These are phyloP conservation scores for Coelinius sp. DNA, from an alignment of 2,888 invertebrate genomes.

Conservation along the genomic window DNA sequence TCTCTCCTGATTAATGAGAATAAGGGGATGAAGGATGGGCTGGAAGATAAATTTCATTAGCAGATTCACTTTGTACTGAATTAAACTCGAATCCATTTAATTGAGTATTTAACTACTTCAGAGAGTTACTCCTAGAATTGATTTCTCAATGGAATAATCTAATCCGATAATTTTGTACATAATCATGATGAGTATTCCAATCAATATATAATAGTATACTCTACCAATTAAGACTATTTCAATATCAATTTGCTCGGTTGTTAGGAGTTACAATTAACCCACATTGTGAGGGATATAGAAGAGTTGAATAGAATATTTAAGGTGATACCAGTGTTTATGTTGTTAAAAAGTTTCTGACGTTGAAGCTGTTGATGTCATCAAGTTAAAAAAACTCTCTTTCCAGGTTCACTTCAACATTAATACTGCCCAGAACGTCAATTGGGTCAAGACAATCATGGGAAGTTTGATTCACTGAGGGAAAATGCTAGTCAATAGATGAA, in stretches of 20 bases:
- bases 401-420: neutral
- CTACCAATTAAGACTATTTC: slow-evolving; percentile 1
- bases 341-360: neutral
- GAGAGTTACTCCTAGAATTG: neutral
- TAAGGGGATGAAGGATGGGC: slow-evolving; percentile 40
- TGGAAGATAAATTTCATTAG: slow-evolving; percentile 53
- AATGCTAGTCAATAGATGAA: neutral
- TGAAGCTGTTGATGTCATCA: neutral
- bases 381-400: neutral
- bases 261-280: neutral
- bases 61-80: slow-evolving; percentile 1
- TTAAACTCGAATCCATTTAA: neutral
- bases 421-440: neutral
- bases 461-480: slow-evolving; percentile 2
- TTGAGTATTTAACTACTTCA: slow-evolving; percentile 1
- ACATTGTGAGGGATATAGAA: neutral
- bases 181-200: neutral
- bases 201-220: neutral
- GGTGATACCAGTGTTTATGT: too few species aligned
- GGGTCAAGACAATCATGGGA: slow-evolving; percentile 1
- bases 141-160: neutral
- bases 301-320: too few species aligned
- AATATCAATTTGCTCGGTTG: neutral
- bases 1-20: slow-evolving; percentile 42
- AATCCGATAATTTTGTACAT: neutral